Base-by-base conservation (phyloP, 2,797 vertebrate species). In the Tympanoctomys barrerae region DNA sequence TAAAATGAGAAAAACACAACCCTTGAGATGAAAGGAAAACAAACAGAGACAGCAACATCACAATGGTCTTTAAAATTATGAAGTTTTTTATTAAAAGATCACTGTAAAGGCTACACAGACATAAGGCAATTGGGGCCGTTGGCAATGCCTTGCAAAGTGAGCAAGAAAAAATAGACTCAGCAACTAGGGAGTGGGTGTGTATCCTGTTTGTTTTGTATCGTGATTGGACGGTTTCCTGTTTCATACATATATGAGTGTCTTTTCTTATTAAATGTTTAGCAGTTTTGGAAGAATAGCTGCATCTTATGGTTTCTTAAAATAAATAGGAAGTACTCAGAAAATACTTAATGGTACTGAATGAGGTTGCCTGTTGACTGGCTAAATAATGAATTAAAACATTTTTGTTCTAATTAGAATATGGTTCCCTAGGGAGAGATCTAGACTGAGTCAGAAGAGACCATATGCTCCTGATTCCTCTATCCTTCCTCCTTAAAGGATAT, bases 261-360 rank as follows among this genome's bases (percentile, higher is more conserved):
- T 90, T 46, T 57, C 64, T 90, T 77, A 86, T 57, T 82, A 86
- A 96, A 87, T 39, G 21, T 79, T 92, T 75, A 81, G 61, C 59
- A 70, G 68, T 82, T 96, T 95, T 83, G 87, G 75, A 96, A 96
- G 78, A 87, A 92, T 85, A 28, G 19, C 62, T 92, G 2, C 62
- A 19, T 82, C 66, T 96, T 86, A 71, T 26, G 26, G 46, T 90
- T 94, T 94, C 57, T 96, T 95, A 92, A 86, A 42, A 90, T 82
- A 93, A 91, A 75, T 83, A 80, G n/a, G 54, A 95, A 91, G 75
- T 82, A 70, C 54, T 94, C 86, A 81, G 61, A 96, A 96, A 95
- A 91, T 24, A 62, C 22, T 92, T 85, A 89, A 79, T 70, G 79
- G 78, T 94, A 90, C 52, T 91, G 81, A 91, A 94, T 96, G 81